phyloP scores from a whole-genome alignment of 2,888 invertebrate species.

The Trichopria drosophilae region DNA sequence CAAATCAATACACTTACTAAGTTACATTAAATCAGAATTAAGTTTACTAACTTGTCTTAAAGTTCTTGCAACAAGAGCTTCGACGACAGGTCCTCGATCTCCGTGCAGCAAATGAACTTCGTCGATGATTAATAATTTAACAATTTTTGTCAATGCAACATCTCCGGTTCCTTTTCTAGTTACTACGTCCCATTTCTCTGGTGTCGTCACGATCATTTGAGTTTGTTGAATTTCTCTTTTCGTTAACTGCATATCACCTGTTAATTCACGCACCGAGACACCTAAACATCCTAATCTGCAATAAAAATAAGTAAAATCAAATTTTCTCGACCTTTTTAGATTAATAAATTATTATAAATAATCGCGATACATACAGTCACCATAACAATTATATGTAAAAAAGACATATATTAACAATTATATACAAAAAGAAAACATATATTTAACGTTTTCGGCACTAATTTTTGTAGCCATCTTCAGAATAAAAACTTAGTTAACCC shows the following conservation, averaged over 20 bases:
- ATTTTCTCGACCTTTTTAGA: no score
- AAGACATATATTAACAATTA: no score
- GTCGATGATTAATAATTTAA: constrained; percentile 92
- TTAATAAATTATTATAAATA: no score
- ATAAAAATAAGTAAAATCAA: constrained; percentile 1
- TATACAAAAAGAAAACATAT: no score
- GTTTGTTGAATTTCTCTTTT: constrained; percentile 93
- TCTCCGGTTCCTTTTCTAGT: constrained; percentile 93
- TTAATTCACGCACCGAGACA: constrained; percentile 86
- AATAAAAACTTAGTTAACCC: no score
- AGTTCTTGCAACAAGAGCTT: constrained; percentile 94
- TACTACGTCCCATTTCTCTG: constrained; percentile 99
- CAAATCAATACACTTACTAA: constrained; percentile 1
- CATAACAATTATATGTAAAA: no score
- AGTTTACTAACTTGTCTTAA: constrained; percentile 71
- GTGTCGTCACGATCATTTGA: constrained; percentile 97
- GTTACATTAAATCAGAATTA: constrained; percentile 16
- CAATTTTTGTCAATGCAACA: constrained; percentile 84
- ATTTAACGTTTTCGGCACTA: no score
- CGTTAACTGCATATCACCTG: constrained; percentile 97
- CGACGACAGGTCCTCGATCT: constrained; percentile 95
- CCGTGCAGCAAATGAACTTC: constrained; percentile 97
- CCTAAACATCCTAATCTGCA: constrained; percentile 73
- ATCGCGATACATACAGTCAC: no score
- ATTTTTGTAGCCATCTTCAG: no score